phyloP scores from a whole-genome alignment of 2,113 vertebrate genomes.

The Ascaphus truei region DNA sequence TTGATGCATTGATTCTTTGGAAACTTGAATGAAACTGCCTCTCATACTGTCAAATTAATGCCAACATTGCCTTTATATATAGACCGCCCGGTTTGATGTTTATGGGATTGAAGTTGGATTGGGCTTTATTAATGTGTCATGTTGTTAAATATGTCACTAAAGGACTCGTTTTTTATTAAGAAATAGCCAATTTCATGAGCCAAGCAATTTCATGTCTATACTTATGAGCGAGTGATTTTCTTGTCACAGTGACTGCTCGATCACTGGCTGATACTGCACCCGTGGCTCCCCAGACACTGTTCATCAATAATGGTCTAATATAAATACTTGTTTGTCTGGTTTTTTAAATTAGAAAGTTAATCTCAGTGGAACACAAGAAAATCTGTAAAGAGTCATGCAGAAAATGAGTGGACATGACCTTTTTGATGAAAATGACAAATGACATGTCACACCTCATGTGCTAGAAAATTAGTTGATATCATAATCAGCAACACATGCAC shows the following conservation, averaged over 20 bases:
- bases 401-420: constrained; percentile 43
- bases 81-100: constrained; percentile 47
- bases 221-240: constrained; percentile 25
- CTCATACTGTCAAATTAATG: too few species aligned
- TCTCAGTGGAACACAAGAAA: constrained; percentile 35
- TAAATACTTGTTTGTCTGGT: constrained; percentile 45
- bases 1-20: too few species aligned
- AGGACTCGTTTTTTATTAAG: constrained; percentile 43
- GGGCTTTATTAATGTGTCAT: constrained; percentile 48
- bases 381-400: constrained; percentile 23
- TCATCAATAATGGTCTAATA: constrained; percentile 44
- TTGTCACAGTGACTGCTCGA: constrained; percentile 9
- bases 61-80: too few species aligned
- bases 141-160: constrained; percentile 1
- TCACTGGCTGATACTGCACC: constrained; percentile 15
- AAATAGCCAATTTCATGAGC: constrained; percentile 24
- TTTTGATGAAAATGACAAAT: constrained; percentile 48
- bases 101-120: constrained; percentile 46
- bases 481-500: constrained; percentile 34
- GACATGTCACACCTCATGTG: constrained; percentile 38
- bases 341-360: constrained; percentile 45
- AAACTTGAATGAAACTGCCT: too few species aligned
- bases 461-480: constrained; percentile 34
- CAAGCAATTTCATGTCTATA: constrained; percentile 30
- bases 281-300: not conserved